These are phyloP conservation scores for Rhinichthys osculus DNA, from an alignment of 2,797 vertebrate species.

Conservation along the genomic window DNA sequence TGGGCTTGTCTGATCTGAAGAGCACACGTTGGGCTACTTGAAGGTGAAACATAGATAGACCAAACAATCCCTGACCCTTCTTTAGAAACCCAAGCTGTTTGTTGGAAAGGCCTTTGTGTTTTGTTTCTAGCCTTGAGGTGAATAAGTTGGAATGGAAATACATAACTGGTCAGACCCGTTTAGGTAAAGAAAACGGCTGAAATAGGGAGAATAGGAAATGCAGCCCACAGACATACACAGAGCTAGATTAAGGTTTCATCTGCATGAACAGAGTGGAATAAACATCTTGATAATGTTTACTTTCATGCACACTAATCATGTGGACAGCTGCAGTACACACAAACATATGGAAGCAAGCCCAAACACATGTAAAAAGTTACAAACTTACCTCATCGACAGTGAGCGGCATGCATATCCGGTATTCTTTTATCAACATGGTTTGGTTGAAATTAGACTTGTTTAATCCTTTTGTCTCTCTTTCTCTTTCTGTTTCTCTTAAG, in stretches of 20 bases:
- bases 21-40: not conserved
- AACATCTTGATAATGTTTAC: conserved; percentile 8
- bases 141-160: not conserved
- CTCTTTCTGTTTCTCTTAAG: conserved; percentile 18
- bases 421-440: conserved; percentile 92
- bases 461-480: conserved; percentile 42
- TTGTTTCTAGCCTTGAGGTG: conserved; percentile 52
- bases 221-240: not conserved
- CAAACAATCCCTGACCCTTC: conserved; percentile 1
- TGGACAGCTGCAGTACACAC: conserved; percentile 5
- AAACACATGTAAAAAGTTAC: conserved; percentile 37
- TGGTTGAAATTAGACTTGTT: conserved; percentile 9
- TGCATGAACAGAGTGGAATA: conserved; percentile 15
- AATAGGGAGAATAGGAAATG: not conserved
- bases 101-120: conserved; percentile 6
- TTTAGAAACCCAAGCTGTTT: not conserved
- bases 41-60: not conserved
- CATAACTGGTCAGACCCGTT: conserved; percentile 62
- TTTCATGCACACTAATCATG: conserved; percentile 1
- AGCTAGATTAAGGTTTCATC: not conserved
- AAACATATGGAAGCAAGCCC: conserved; percentile 20
- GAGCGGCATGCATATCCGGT: conserved; percentile 93
- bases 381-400: conserved; percentile 91
- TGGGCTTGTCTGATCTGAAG: conserved; percentile 16
- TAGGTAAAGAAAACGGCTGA: conserved; percentile 29